Evolutionary conservation across 2,113 vertebrate species (phyloP), one percentile per base, ranked within the genome.

Genomic region (Petrocephalus zakoni): DNA sequence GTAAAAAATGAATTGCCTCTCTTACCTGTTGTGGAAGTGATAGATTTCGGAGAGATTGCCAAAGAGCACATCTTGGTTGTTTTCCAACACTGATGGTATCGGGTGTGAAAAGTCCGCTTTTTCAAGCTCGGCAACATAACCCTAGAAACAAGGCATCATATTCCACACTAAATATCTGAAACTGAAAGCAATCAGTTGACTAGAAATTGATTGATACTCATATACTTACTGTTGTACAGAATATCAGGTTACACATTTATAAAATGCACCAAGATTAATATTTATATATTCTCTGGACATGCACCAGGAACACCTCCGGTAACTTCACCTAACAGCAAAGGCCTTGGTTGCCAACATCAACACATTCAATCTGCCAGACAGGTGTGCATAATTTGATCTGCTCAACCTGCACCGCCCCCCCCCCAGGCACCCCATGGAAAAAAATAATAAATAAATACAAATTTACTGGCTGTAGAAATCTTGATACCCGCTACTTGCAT

Each of bases 11-110:
- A 82, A 52, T 25, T 3, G 6, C 42, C 42, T 88, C 89, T 25
- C 0, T 88, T 94, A 96, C 98, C 96, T 97, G 94, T 97, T 97
- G 92, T 99, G 98, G 92, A 99, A 99, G 52, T 97, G 96, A 0
- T 97, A 97, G 90, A 99, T 97, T 93, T 99, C 97, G 9, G 94
- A 94, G 86, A 99, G 96, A 91, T 99, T 99, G 56, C 98, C 98
- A 89, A 99, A 99, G 68, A 99, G 96, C 90, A 97, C 91, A 7
- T 98, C 97, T 84, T 97, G 97, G 92, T 97, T 99, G 92, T 97
- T 97, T 91, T 96, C 95, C 92, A 99, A 94, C 2, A 95, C 90
- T 0, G 95, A 93, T 22, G 98, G 98, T 90, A 98, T 96, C 88
- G 98, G 95, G 88, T 97, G 96, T 68, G 95, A 95, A 81, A 99